Evolutionary conservation across 2,888 invertebrate genomes (phyloP), one percentile per base, ranked within the genome.

Genomic region (Drosophila peninsularis): DNA sequence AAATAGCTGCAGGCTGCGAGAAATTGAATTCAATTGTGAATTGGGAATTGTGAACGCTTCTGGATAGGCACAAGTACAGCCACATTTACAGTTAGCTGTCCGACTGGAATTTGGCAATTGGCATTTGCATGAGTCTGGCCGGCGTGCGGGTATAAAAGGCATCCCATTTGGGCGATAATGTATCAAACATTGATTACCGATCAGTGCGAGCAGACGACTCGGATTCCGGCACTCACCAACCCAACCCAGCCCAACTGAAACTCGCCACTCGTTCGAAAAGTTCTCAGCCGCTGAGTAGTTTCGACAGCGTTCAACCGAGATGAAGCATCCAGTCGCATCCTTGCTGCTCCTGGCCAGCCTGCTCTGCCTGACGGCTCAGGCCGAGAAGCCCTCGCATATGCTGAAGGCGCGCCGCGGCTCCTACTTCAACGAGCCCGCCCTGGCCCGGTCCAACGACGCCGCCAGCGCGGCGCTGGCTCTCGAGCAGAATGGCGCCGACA

Each of bases 161-260:
- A 42, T 64, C 39, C 72, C 61, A 63, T 64, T 58, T 41, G 63
- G 27, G 19, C 62, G 71, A 65, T 77, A 82, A 70, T 75, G 75
- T 82, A 90, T 90, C 90, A 90, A 80, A 89, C 74, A 82, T 85
- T 75, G 78, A 81, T 83, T 88, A 80, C 70, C 90, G 73, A 85
- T 88, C 84, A 71, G 69, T 77, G 82, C 63, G 78, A 76, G 75
- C 79, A 78, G 54, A 74, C 65, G 52, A 47, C 42, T 49, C 36
- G 49, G 55, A 52, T 2, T 14, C 11, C 11, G 17, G 17, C n/a
- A n/a, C 30, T 47, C 30, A 11, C 44, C 55, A 41, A 11, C n/a
- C 5, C n/a, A 19, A 24, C 3, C 24, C 24, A 24, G 24, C 19
- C 6, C 41, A 44, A 39, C 24, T 47, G 11, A 17, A 34, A 19